Percentiles rank a stretch among this genome's conserved stretches.
Evolutionary conservation across 2,797 vertebrate genomes (phyloP).

Genomic region (Peromyscus melanophrys): DNA sequence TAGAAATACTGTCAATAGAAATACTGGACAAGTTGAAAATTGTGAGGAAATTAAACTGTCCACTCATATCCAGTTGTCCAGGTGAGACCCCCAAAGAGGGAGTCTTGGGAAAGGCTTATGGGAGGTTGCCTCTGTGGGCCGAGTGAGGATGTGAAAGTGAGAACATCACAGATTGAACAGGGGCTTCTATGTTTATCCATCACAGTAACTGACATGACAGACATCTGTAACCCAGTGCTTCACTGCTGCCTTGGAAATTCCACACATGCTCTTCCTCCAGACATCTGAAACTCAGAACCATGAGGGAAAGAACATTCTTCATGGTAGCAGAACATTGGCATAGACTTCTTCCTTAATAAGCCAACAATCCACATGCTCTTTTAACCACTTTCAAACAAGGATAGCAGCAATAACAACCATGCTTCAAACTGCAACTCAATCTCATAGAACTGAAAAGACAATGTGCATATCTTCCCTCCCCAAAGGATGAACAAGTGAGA

Average conservation of each 20-base stretch:
- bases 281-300: not conserved
- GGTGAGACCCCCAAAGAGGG: not conserved
- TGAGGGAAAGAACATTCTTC: constrained; percentile 8
- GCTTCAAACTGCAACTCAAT: not conserved
- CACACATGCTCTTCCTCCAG: not conserved
- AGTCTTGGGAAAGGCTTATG: not conserved
- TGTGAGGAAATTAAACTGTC: not conserved
- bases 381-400: not conserved
- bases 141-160: not conserved
- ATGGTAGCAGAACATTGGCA: not conserved
- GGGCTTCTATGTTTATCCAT: not conserved
- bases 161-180: not conserved
- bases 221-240: not conserved
- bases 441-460: not conserved
- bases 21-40: not conserved
- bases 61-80: not conserved
- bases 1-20: not conserved
- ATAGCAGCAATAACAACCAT: not conserved
- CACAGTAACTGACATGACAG: not conserved
- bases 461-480: not conserved
- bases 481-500: not conserved
- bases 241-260: not conserved
- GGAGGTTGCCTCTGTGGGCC: not conserved
- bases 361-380: constrained; percentile 15
- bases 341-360: not conserved